Evolutionary conservation across 1,140 invertebrate genomes (phyloP).

Genomic region (Himalopsyche phryganea): DNA sequence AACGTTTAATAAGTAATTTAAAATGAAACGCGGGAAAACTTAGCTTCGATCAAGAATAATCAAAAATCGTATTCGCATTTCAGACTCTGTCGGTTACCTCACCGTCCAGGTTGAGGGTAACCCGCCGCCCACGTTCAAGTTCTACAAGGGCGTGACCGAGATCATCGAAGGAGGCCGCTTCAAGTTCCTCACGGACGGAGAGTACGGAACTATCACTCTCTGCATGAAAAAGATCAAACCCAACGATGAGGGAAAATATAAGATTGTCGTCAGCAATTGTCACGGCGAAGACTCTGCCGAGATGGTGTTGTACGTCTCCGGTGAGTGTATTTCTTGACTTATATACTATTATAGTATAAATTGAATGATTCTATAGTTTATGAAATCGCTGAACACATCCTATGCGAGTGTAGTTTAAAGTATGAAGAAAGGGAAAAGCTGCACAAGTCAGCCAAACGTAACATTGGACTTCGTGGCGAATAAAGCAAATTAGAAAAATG

Average conservation of each 20-base stretch:
- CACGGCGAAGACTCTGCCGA: slow-evolving; percentile 93
- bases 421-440: too few relatives aligned
- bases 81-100: slow-evolving; percentile 86
- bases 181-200: slow-evolving; percentile 86
- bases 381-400: too few relatives aligned
- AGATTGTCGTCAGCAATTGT: slow-evolving; percentile 85
- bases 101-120: slow-evolving; percentile 87
- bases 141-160: slow-evolving; percentile 89
- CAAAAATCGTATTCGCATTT: too few relatives aligned
- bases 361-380: too few relatives aligned
- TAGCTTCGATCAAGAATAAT: too few relatives aligned
- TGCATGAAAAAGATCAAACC: slow-evolving; percentile 94
- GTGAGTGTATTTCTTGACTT: slow-evolving; percentile 48
- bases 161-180: slow-evolving; percentile 91
- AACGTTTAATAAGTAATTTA: too few relatives aligned
- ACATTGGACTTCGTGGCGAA: too few relatives aligned
- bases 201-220: slow-evolving; percentile 84
- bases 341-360: neutral
- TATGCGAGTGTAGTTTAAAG: too few relatives aligned
- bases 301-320: slow-evolving; percentile 93
- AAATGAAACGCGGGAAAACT: too few relatives aligned
- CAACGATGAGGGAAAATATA: slow-evolving; percentile 97
- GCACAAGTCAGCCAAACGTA: too few relatives aligned
- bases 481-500: too few relatives aligned
- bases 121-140: slow-evolving; percentile 91